Base-by-base conservation (phyloP, 2,888 invertebrate species). In the Spisula subtruncata region DNA sequence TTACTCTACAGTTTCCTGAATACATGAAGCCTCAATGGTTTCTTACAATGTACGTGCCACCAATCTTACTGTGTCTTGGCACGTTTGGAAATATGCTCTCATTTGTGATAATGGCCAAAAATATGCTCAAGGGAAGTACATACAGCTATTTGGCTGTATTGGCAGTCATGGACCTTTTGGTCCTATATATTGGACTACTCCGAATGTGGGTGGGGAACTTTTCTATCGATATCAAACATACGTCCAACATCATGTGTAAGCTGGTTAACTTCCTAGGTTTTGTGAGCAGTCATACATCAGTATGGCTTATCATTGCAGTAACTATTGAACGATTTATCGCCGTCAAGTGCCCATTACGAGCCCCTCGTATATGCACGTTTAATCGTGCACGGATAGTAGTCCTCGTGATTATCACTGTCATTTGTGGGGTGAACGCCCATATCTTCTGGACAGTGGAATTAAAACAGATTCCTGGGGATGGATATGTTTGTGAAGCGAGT, bases 251-350 rank as follows among this genome's bases (percentile, higher is more conserved):
- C 92, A 85, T 95, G 71, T 96, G 96, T 90, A 96, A 96, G 89
- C 75, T 95, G 41, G 94, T 95, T 14, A 94, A 94, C 48, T 93
- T 95, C 10, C 88, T 96, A 16, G 95, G 95, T 6, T 96, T 96
- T 84, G 94, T 95, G 66, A 93, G 94, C 85, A 96, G 96, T 86
- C 96, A 96, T 85, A 93, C 96, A 48, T 96, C 96, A 1, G 96
- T 96, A 0, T 96, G 96, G 96, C 92, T 96, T 16, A 96, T 96
- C 71, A 95, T 96, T 25, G 96, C 96, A 0, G 95, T 96, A 6
- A 96, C 96, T 0, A 94, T 96, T n/a, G 96, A 96, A 89, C 91
- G 96, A 29, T 96, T 95, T 87, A 95, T 96, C 60, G 96, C 96
- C 32, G 96, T 96, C 6, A 95, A 95, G 79, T 94, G 95, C 85